Percentiles rank a stretch among this genome's conserved stretches.
phyloP scores from a whole-genome alignment of 2,888 invertebrate genomes.

The Ormyrus nitidulus region DNA sequence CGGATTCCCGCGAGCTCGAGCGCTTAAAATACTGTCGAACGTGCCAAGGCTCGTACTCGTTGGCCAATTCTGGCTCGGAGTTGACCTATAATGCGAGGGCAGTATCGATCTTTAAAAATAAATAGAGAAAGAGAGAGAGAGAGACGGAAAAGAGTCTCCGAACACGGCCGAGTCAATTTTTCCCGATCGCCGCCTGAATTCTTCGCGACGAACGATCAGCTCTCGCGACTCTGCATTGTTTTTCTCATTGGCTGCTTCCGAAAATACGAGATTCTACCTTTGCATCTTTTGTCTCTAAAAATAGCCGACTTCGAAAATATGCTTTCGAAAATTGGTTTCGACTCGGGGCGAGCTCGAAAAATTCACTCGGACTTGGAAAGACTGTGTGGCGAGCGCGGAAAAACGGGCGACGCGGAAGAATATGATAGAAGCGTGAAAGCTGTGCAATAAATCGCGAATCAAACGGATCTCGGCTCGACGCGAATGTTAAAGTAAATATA shows the following conservation, averaged over 20 bases:
- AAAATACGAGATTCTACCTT: too few relatives aligned
- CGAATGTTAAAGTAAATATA: constrained; percentile 42
- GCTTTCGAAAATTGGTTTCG: background rate
- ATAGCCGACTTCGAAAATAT: too few relatives aligned
- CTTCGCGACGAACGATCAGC: background rate
- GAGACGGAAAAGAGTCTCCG: background rate
- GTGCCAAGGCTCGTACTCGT: constrained; percentile 49
- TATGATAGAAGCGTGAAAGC: constrained; percentile 52
- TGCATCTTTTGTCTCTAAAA: too few relatives aligned
- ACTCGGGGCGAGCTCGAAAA: constrained; percentile 19
- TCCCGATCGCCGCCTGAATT: background rate
- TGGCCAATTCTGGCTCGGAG: constrained; percentile 38
- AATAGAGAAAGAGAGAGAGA: constrained; percentile 4
- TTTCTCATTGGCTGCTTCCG: too few relatives aligned
- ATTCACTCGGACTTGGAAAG: background rate
- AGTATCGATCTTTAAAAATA: constrained; percentile 52
- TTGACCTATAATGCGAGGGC: constrained; percentile 46
- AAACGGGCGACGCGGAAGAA: constrained; percentile 2
- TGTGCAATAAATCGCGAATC: constrained; percentile 70
- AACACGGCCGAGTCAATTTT: constrained; percentile 14
- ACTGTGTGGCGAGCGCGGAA: background rate
- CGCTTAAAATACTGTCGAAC: constrained; percentile 53
- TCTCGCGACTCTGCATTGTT: background rate
- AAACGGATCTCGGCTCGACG: constrained; percentile 70
- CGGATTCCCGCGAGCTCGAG: constrained; percentile 17